A percentile compares a stretch with the other conserved stretches of the same genome.
These are phyloP conservation scores for Girardinus metallicus DNA, from an alignment of 2,797 vertebrate genomes.

Conservation along the genomic window DNA sequence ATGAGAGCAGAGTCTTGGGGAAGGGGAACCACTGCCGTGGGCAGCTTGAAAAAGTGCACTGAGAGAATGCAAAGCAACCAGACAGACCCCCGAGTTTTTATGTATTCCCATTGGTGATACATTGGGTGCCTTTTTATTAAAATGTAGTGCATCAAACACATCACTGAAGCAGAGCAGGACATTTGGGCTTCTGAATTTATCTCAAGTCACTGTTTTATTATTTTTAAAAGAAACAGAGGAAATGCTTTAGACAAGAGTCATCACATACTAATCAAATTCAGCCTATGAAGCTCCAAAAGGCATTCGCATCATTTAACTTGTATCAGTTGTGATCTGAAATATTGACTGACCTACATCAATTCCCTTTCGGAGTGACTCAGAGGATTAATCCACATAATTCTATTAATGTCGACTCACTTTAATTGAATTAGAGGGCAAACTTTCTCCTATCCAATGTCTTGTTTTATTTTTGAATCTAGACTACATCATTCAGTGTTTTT, in stretches of 20 bases:
- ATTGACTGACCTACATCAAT: slow-evolving; percentile 24
- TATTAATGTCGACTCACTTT: slow-evolving; percentile 19
- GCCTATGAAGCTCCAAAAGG: slow-evolving; percentile 21
- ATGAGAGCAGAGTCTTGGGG: slow-evolving; percentile 73
- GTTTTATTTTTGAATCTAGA: background rate
- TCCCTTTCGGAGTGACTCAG: slow-evolving; percentile 29
- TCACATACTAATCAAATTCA: slow-evolving; percentile 44
- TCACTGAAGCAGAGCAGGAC: slow-evolving; percentile 82
- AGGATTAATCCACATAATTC: slow-evolving; percentile 17
- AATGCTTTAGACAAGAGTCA: slow-evolving; percentile 39
- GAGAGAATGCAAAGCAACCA: slow-evolving; percentile 76
- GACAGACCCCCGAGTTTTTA: slow-evolving; percentile 81
- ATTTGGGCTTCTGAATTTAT: slow-evolving; percentile 56
- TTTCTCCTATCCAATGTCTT: background rate
- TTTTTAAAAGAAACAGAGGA: slow-evolving; percentile 56
- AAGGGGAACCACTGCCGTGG: slow-evolving; percentile 74
- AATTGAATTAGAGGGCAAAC: slow-evolving; percentile 8
- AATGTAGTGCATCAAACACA: slow-evolving; percentile 76
- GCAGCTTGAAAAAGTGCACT: slow-evolving; percentile 82
- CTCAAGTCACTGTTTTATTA: slow-evolving; percentile 56
- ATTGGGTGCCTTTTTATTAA: slow-evolving; percentile 81
- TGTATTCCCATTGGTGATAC: slow-evolving; percentile 78
- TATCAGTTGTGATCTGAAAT: slow-evolving; percentile 30
- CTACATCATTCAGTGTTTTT: background rate
- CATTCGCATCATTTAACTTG: slow-evolving; percentile 27